Base-by-base conservation (phyloP, 1,140 invertebrate genomes). In the Ridgeia piscesae region DNA sequence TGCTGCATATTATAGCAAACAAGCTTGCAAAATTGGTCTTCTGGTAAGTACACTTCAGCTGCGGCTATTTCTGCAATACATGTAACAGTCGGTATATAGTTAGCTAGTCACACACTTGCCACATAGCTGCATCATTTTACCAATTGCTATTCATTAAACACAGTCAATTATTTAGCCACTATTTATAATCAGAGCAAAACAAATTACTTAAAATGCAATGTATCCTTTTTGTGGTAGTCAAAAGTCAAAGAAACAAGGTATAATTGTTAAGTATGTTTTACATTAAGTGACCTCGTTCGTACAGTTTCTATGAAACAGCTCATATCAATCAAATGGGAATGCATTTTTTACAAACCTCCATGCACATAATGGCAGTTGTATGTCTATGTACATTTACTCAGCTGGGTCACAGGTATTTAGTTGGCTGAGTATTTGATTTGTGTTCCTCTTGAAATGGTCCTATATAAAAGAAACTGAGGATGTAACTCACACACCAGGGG, bases 1-100 rank as follows among this genome's bases (percentile, higher is more conserved):
- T 94, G 98, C 98, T 89, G 98, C 98, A 0, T 99, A 97, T 96
- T 99, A 99, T 96, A 97, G 97, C 0, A 95, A 97, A 48, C 97
- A 97, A 94, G 98, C 98, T 0, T 96, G 97, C 91, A 96, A 98
- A 27, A 94, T 97, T 93, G 97, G 97, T 1, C 95, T 99, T 17
- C 97, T 99, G 92, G 97, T 97, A 95, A 95, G 94, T 93, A 89
- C 48, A 88, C 58, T 77, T 77, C 58, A 77, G 58, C 27, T 77
- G 14, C 58, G 27, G 58, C 58, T 77, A 77, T 77, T 77, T 77
- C 27, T 17, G 58, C 58, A 8, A 0, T 77, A 8, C n/a, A n/a
- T n/a, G 11, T 77, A 77, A 0, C 27, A 77, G 6, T 77, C 27
- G 17, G 1, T 8, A 77, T 1, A 77, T 21, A 77, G 27, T 77